Conservation (phyloP, 2,888 invertebrate genomes). For the Drosophila helvetica region DNA sequence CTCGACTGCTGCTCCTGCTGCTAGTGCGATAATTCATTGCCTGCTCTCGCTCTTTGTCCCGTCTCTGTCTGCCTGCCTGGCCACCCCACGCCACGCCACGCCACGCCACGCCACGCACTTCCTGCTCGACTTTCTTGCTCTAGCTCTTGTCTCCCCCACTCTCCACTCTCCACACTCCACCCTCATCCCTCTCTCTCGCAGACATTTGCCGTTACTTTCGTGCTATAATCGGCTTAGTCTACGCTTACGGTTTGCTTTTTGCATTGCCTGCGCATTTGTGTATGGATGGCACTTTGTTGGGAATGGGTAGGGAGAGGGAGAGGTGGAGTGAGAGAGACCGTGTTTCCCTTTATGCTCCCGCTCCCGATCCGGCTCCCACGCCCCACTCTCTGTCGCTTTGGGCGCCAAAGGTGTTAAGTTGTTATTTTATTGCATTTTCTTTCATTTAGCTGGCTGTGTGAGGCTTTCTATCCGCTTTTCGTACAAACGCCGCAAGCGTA, state of each 20-base stretch:
- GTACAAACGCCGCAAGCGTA: conserved; percentile 38
- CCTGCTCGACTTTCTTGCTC: conserved; percentile 41
- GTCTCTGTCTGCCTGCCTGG: conserved; percentile 52
- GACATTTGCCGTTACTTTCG: conserved; percentile 68
- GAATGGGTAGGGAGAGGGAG: not conserved
- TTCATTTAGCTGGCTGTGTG: conserved; percentile 58
- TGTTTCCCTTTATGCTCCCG: conserved; percentile 55
- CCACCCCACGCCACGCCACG: too few species aligned
- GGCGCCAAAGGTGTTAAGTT: conserved; percentile 74
- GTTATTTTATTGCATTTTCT: conserved; percentile 77
- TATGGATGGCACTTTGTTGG: conserved; percentile 18
- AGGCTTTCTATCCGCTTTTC: conserved; percentile 51
- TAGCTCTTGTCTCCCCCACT: conserved; percentile 4
- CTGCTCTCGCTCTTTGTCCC: conserved; percentile 41
- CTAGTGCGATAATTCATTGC: conserved; percentile 75
- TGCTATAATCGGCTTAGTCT: conserved; percentile 79
- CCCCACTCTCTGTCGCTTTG: conserved; percentile 38
- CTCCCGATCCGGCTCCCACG: not conserved
- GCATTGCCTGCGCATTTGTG: conserved; percentile 71
- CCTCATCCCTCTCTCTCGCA: conserved; percentile 13
- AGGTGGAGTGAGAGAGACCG: conserved; percentile 3
- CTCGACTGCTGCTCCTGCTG: conserved; percentile 62
- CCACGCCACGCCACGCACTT: conserved; percentile 63
- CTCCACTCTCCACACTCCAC: not conserved
- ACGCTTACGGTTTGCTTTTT: conserved; percentile 74